phyloP scores from a whole-genome alignment of 2,888 invertebrate genomes.

The Abscondita cerata region DNA sequence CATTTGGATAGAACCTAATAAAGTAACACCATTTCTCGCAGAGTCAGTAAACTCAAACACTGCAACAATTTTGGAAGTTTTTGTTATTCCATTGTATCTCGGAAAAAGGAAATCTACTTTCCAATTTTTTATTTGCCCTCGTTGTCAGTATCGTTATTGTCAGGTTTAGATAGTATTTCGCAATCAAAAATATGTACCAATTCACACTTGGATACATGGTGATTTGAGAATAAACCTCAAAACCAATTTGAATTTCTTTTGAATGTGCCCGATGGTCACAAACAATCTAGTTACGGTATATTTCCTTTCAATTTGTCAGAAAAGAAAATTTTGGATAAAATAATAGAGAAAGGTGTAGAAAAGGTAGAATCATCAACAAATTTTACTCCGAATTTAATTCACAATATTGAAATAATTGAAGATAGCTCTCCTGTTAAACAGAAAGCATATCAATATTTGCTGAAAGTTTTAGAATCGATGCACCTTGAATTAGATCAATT shows the following conservation, averaged over 20 bases:
- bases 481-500: neutral
- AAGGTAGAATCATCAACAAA: neutral
- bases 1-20: neutral
- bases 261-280: too few relatives aligned
- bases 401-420: neutral
- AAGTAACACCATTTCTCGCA: neutral
- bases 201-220: conserved; percentile 5
- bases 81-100: neutral
- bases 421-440: neutral
- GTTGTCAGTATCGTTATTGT: neutral
- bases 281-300: too few relatives aligned
- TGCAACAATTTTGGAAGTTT: neutral
- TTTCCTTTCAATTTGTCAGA: too few relatives aligned
- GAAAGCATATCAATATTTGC: neutral
- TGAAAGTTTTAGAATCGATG: neutral
- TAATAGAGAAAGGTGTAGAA: neutral
- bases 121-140: neutral
- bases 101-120: neutral
- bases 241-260: neutral
- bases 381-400: neutral
- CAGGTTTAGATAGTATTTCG: neutral
- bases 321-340: neutral
- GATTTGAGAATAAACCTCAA: neutral
- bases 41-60: conserved; percentile 1
- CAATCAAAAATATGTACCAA: conserved; percentile 2